A percentile compares a stretch with the other conserved stretches of the same genome.
phyloP scores from a whole-genome alignment of 2,113 vertebrate species.

The Ondatra zibethicus region DNA sequence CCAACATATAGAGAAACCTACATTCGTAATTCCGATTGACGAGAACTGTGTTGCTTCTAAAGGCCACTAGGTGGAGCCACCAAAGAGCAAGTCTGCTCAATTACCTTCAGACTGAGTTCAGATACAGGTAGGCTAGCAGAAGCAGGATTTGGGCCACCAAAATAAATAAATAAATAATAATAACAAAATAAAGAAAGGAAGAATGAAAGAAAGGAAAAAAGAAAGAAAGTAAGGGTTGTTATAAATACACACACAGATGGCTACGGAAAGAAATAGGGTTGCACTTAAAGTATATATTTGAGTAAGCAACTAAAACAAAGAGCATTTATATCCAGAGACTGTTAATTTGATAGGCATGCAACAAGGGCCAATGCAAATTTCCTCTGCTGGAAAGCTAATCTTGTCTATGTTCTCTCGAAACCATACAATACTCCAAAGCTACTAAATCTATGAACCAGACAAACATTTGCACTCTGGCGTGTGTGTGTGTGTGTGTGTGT shows the following conservation, averaged over 20 bases:
- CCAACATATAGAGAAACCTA: not conserved
- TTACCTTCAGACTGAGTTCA: conserved; percentile 60
- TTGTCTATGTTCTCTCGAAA: conserved; percentile 64
- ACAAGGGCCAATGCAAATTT: conserved; percentile 70
- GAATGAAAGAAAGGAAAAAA: not conserved
- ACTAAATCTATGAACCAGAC: conserved; percentile 33
- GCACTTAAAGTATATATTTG: conserved; percentile 58
- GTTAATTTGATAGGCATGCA: conserved; percentile 62
- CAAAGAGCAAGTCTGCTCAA: conserved; percentile 60
- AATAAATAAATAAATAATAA: too few species aligned
- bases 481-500: not conserved
- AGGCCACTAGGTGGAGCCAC: conserved; percentile 74
- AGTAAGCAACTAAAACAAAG: conserved; percentile 73
- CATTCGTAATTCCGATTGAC: not conserved
- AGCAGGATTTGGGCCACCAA: conserved; percentile 50
- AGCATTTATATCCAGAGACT: conserved; percentile 60
- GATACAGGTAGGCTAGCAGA: conserved; percentile 67
- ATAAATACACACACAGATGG: conserved; percentile 63
- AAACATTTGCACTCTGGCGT: not conserved
- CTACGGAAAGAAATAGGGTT: conserved; percentile 33
- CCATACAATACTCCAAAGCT: conserved; percentile 14
- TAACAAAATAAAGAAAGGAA: too few species aligned
- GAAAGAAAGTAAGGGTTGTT: conserved; percentile 29
- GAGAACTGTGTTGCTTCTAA: conserved; percentile 10
- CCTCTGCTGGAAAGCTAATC: conserved; percentile 48